Evolutionary conservation across 2,888 invertebrate genomes (phyloP).

Genomic region (Chymomyza procnemis): DNA sequence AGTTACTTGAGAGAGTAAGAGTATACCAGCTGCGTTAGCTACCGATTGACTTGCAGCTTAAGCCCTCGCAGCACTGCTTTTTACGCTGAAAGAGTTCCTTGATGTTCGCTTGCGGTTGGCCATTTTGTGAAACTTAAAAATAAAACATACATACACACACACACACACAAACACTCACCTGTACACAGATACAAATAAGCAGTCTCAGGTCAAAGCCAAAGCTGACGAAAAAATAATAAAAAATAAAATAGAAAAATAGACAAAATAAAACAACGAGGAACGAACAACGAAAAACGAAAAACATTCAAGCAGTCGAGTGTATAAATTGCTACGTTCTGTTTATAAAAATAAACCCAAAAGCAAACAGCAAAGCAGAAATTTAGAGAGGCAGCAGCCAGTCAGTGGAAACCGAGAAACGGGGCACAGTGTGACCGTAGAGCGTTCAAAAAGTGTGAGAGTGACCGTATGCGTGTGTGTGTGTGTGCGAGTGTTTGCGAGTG

Average conservation of each 20-base stretch:
- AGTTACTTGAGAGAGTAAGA: too few species aligned
- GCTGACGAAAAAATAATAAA: not conserved
- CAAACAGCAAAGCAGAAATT: not conserved
- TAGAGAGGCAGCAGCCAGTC: not conserved
- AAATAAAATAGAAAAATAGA: slow-evolving; percentile 30
- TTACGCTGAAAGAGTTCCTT: not conserved
- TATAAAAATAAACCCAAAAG: not conserved
- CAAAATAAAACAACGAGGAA: too few species aligned
- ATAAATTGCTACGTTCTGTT: slow-evolving; percentile 36
- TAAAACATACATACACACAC: not conserved
- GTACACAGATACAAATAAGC: not conserved
- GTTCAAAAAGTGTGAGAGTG: not conserved
- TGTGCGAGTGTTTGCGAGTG: not conserved
- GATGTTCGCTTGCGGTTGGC: slow-evolving; percentile 18
- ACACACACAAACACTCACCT: too few species aligned
- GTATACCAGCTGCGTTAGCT: not conserved
- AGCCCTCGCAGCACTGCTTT: too few species aligned
- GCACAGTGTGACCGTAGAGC: not conserved
- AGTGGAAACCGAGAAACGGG: not conserved
- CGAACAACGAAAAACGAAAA: slow-evolving; percentile 32
- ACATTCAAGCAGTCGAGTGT: slow-evolving; percentile 61
- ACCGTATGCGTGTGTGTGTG: not conserved
- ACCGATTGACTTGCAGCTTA: too few species aligned
- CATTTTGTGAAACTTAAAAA: slow-evolving; percentile 25
- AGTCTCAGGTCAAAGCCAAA: not conserved